These are phyloP conservation scores for Philotrypesis tridentata DNA, from an alignment of 1,140 invertebrate genomes.

Conservation along the genomic window DNA sequence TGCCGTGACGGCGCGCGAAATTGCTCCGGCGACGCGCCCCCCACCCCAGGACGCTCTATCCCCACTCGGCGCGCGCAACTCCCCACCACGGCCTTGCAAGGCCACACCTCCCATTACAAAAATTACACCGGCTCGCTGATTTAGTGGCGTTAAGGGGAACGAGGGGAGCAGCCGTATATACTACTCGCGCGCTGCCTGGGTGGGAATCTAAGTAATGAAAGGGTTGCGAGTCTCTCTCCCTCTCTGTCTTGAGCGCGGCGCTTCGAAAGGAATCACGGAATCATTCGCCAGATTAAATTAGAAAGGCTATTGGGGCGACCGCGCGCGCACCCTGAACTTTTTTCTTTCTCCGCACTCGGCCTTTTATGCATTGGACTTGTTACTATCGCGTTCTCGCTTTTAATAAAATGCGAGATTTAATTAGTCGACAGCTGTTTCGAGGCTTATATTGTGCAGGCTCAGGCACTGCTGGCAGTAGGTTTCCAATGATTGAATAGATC, in stretches of 20 bases:
- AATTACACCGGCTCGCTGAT: conserved; percentile 73
- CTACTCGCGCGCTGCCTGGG: conserved; percentile 26
- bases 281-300: conserved; percentile 75
- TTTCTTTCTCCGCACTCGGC: not conserved
- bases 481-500: conserved; percentile 15
- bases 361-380: not conserved
- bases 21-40: conserved; percentile 28
- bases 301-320: conserved; percentile 61
- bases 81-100: conserved; percentile 55
- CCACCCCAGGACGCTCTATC: not conserved
- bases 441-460: too few species aligned
- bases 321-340: conserved; percentile 55
- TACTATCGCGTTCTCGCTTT: conserved; percentile 5
- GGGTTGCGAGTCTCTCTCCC: conserved; percentile 65
- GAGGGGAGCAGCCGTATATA: not conserved
- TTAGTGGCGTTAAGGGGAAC: conserved; percentile 67
- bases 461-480: not conserved
- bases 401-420: conserved; percentile 30
- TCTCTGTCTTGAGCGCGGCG: not conserved
- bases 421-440: conserved; percentile 16
- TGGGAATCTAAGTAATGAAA: conserved; percentile 73
- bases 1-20: conserved; percentile 39
- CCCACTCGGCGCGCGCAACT: conserved; percentile 9
- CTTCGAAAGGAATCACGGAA: conserved; percentile 71
- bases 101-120: conserved; percentile 76